Evolutionary conservation across 2,113 vertebrate genomes (phyloP).

Genomic region (Pogona vitticeps): DNA sequence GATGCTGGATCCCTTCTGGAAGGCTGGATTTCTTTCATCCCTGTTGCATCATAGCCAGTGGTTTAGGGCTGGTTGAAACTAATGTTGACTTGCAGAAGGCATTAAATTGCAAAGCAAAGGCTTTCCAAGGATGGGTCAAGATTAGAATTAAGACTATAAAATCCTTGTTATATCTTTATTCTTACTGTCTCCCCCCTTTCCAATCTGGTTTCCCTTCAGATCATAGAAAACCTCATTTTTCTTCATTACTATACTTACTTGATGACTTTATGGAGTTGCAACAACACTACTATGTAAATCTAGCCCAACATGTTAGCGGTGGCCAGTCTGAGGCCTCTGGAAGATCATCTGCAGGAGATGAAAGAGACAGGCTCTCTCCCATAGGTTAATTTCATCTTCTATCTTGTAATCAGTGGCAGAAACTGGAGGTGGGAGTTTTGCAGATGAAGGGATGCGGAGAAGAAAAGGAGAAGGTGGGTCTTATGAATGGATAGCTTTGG

Average conservation of each 20-base stretch:
- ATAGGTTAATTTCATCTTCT: no score
- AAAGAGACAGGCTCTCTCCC: no score
- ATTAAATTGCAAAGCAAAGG: not conserved
- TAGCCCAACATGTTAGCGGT: not conserved
- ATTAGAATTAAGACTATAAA: not conserved
- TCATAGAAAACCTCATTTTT: not conserved
- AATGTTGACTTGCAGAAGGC: not conserved
- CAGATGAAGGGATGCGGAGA: not conserved
- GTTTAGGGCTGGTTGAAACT: not conserved
- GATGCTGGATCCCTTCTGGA: no score
- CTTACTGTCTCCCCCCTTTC: no score
- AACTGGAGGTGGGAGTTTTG: not conserved
- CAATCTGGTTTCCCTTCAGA: not conserved
- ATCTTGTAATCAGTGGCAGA: no score
- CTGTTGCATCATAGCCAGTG: not conserved
- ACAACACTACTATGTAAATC: not conserved
- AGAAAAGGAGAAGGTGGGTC: not conserved
- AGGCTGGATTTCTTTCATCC: no score
- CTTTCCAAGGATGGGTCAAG: not conserved
- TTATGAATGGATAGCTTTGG: not conserved
- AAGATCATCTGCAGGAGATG: not conserved
- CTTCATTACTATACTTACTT: not conserved
- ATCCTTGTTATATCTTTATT: not conserved
- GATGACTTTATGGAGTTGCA: not conserved
- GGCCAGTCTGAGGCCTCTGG: not conserved